These are phyloP conservation scores for Tetraneura akinire DNA, from an alignment of 1,140 invertebrate genomes.

Conservation along the genomic window DNA sequence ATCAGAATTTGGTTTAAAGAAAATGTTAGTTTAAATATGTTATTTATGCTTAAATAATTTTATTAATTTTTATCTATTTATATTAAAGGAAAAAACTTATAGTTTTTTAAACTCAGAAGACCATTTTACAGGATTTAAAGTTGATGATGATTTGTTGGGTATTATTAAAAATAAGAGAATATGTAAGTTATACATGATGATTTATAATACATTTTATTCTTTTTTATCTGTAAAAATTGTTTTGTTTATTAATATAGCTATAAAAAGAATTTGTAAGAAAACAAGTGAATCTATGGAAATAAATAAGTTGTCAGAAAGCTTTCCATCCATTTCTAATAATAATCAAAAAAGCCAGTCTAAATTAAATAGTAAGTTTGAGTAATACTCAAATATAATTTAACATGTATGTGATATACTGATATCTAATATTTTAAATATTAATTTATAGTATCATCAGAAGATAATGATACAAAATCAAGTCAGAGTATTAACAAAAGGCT, in stretches of 20 bases:
- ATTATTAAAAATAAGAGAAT: not conserved
- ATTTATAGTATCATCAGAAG: not conserved
- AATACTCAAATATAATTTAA: not conserved
- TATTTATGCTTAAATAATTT: too few relatives aligned
- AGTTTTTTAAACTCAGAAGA: not conserved
- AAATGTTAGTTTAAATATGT: too few relatives aligned
- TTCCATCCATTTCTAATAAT: not conserved
- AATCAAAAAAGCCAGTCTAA: not conserved
- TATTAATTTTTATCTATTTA: too few relatives aligned
- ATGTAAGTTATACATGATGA: too few relatives aligned
- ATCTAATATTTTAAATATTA: not conserved
- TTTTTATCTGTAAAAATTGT: too few relatives aligned
- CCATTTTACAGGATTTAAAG: not conserved
- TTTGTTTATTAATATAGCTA: not conserved
- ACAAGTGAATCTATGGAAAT: not conserved
- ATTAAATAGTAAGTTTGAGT: slow-evolving; percentile 4
- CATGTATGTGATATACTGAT: not conserved
- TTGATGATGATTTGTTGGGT: not conserved
- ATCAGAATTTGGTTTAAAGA: too few relatives aligned
- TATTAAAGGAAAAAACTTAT: not conserved
- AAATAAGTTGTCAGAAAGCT: not conserved
- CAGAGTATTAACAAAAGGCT: not conserved
- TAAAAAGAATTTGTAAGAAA: not conserved
- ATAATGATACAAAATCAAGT: not conserved
- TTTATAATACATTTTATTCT: too few relatives aligned